A percentile compares a stretch with the other conserved stretches of the same genome.
phyloP scores from a whole-genome alignment of 1,140 invertebrate genomes.

The Solen grandis region DNA sequence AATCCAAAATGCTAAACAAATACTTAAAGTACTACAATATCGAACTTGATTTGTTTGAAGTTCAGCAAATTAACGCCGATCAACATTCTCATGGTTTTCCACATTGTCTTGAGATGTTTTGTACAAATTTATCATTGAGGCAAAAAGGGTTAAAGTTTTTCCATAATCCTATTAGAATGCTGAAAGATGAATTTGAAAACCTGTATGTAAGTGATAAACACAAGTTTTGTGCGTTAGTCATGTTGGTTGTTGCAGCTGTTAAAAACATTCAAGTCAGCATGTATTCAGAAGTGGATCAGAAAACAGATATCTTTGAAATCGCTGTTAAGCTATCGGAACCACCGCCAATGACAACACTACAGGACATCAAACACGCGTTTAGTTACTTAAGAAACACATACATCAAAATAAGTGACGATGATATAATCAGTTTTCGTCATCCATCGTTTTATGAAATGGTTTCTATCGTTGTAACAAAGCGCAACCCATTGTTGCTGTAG shows the following conservation, averaged over 20 bases:
- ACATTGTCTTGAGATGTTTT: conserved; percentile 8
- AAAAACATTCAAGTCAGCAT: neutral
- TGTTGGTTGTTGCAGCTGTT: neutral
- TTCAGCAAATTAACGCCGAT: neutral
- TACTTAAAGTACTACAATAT: conserved; percentile 3
- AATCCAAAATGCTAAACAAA: neutral
- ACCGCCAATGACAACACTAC: neutral
- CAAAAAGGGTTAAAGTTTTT: neutral
- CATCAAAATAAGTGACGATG: neutral
- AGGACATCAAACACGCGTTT: conserved; percentile 1
- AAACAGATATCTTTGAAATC: neutral
- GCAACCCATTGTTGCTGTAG: neutral
- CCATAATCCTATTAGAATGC: neutral
- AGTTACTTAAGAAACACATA: neutral
- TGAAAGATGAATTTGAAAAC: neutral
- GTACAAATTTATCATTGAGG: neutral
- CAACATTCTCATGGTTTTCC: conserved; percentile 3
- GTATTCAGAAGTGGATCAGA: neutral
- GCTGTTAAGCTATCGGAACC: neutral
- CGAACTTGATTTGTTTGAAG: too few relatives aligned
- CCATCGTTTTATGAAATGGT: neutral
- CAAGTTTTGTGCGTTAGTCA: conserved; percentile 1
- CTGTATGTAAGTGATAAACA: neutral
- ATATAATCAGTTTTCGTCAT: neutral
- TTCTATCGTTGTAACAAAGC: neutral